phyloP scores from a whole-genome alignment of 1,140 invertebrate genomes.

The Melitaea cinxia region DNA sequence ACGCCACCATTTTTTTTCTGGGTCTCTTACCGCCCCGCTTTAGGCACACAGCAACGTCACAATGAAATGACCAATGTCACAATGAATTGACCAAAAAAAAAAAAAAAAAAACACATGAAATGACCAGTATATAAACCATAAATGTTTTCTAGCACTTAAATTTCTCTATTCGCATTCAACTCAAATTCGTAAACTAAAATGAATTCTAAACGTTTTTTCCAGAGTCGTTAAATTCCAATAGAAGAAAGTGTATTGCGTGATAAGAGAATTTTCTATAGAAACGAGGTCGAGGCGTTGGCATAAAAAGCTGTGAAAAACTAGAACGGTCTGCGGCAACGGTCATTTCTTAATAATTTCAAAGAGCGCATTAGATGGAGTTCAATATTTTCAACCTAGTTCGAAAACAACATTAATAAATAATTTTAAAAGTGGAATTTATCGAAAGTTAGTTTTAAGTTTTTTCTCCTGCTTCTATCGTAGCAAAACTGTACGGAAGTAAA shows the following conservation, averaged over 20 bases:
- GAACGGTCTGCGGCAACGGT: constrained; percentile 23
- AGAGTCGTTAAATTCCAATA: neutral
- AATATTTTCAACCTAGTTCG: neutral
- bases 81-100: too few relatives aligned
- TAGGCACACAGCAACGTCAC: too few relatives aligned
- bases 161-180: too few relatives aligned
- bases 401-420: neutral
- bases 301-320: constrained; percentile 24
- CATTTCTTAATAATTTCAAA: constrained; percentile 13
- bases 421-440: neutral
- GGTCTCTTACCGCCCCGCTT: too few relatives aligned
- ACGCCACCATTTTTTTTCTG: too few relatives aligned
- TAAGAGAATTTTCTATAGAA: constrained; percentile 24
- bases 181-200: neutral
- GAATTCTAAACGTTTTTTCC: neutral
- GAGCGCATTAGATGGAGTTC: constrained; percentile 3
- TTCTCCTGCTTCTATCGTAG: too few relatives aligned
- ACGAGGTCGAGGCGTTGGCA: constrained; percentile 29
- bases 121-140: too few relatives aligned
- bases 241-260: constrained; percentile 7
- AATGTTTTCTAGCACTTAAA: too few relatives aligned
- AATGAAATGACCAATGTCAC: too few relatives aligned
- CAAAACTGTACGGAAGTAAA: too few relatives aligned
- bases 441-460: too few relatives aligned
- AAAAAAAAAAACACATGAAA: too few relatives aligned